These are phyloP conservation scores for Drosophila pseudotalamancana DNA, from an alignment of 2,888 invertebrate genomes.

Conservation along the genomic window DNA sequence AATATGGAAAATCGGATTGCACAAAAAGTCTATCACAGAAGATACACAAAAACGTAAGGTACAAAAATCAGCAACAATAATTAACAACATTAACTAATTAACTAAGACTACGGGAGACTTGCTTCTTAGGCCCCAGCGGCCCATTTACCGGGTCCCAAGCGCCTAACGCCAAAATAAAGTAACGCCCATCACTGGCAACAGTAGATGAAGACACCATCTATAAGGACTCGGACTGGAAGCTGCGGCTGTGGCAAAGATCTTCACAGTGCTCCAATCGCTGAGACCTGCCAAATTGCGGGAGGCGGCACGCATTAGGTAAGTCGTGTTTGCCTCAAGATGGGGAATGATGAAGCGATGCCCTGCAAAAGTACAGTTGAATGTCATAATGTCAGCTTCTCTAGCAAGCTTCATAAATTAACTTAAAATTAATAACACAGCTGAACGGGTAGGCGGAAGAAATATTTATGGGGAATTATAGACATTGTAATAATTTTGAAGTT, in stretches of 20 bases:
- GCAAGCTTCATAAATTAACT: too few species aligned
- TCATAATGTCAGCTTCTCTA: too few species aligned
- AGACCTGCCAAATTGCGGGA: slow-evolving; percentile 86
- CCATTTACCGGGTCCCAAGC: too few species aligned
- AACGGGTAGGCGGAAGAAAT: too few species aligned
- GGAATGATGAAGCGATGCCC: slow-evolving; percentile 85
- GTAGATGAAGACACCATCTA: not conserved
- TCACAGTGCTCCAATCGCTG: slow-evolving; percentile 84
- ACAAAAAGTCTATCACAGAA: slow-evolving; percentile 73
- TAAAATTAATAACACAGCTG: too few species aligned
- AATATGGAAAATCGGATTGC: slow-evolving; percentile 52
- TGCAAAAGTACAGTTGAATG: too few species aligned
- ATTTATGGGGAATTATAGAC: too few species aligned
- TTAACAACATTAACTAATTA: slow-evolving; percentile 45
- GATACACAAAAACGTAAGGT: slow-evolving; percentile 52
- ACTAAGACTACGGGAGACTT: slow-evolving; percentile 35
- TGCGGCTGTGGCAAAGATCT: slow-evolving; percentile 79
- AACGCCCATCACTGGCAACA: slow-evolving; percentile 28
- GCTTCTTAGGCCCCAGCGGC: slow-evolving; percentile 1
- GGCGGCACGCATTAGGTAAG: slow-evolving; percentile 86
- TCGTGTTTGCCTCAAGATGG: slow-evolving; percentile 85
- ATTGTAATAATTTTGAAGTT: too few species aligned
- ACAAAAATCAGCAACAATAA: slow-evolving; percentile 46
- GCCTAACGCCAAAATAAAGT: slow-evolving; percentile 49
- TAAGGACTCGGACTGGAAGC: slow-evolving; percentile 51